Evolutionary conservation across 2,888 invertebrate species (phyloP).

Genomic region (Camptogramma bilineatum): DNA sequence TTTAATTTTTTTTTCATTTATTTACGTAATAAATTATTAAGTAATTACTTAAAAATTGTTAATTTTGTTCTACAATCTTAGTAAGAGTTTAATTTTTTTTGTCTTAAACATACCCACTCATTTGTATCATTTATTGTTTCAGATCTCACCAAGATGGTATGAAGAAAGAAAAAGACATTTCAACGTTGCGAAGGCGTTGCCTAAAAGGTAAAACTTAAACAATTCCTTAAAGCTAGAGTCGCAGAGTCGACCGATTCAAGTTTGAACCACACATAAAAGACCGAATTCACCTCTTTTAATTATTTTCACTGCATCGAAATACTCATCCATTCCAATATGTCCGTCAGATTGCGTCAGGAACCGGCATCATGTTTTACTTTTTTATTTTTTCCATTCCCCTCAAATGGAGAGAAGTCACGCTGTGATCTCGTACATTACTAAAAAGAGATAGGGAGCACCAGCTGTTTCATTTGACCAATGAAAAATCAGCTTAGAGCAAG

Average conservation of each 20-base stretch:
- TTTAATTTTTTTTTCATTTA: no score
- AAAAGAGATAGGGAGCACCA: slow-evolving; percentile 61
- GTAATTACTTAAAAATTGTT: no score
- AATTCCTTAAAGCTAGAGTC: background rate
- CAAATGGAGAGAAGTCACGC: slow-evolving; percentile 72
- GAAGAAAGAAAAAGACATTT: slow-evolving; percentile 51
- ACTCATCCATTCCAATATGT: slow-evolving; percentile 46
- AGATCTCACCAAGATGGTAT: slow-evolving; percentile 79
- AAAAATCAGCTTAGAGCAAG: slow-evolving; percentile 49
- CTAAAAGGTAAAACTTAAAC: slow-evolving; percentile 62
- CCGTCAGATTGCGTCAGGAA: slow-evolving; percentile 49
- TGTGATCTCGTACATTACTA: slow-evolving; percentile 58
- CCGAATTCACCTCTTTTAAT: slow-evolving; percentile 43
- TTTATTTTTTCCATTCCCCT: slow-evolving; percentile 75
- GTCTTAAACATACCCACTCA: background rate
- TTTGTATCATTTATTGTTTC: slow-evolving; percentile 52
- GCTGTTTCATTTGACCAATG: slow-evolving; percentile 53
- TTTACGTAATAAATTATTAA: no score
- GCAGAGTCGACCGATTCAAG: slow-evolving; percentile 22
- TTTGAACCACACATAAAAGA: slow-evolving; percentile 33
- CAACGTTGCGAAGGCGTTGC: slow-evolving; percentile 63
- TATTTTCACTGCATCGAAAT: slow-evolving; percentile 54
- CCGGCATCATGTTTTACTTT: slow-evolving; percentile 58
- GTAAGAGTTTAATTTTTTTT: background rate
- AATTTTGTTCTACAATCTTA: no score